A percentile compares a stretch with the other conserved stretches of the same genome.
Evolutionary conservation across 2,113 vertebrate genomes (phyloP).

Genomic region (Psilopogon haemacephalus): DNA sequence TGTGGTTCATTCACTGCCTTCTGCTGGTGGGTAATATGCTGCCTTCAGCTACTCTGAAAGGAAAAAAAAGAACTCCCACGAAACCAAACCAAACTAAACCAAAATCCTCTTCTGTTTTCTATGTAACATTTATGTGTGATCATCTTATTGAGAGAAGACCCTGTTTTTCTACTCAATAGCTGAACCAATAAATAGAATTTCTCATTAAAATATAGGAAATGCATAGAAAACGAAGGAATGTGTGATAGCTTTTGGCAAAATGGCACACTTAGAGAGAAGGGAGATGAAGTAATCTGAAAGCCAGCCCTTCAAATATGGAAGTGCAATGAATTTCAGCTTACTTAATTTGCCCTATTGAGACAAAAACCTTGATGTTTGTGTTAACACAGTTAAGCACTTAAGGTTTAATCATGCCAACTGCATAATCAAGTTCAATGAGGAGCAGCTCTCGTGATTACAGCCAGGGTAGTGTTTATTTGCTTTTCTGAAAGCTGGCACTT

Average conservation of each 20-base stretch:
- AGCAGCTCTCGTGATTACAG: background rate
- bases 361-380: conserved; percentile 20
- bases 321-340: conserved; percentile 2
- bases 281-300: conserved; percentile 26
- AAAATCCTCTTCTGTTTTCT: background rate
- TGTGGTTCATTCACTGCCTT: background rate
- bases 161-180: background rate
- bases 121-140: conserved; percentile 16
- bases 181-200: conserved; percentile 32
- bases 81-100: background rate
- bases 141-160: conserved; percentile 2
- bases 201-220: conserved; percentile 13
- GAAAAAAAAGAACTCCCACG: background rate
- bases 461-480: background rate
- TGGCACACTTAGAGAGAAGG: background rate
- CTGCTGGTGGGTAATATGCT: background rate
- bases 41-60: background rate
- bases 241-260: conserved; percentile 7
- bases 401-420: conserved; percentile 25
- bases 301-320: background rate
- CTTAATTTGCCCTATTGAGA: conserved; percentile 11
- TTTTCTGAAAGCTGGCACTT: background rate
- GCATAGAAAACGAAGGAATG: background rate
- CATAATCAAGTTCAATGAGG: conserved; percentile 33
- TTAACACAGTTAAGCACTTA: conserved; percentile 17